These are phyloP conservation scores for Oryzias sinensis DNA, from an alignment of 2,797 vertebrate species.

Conservation along the genomic window DNA sequence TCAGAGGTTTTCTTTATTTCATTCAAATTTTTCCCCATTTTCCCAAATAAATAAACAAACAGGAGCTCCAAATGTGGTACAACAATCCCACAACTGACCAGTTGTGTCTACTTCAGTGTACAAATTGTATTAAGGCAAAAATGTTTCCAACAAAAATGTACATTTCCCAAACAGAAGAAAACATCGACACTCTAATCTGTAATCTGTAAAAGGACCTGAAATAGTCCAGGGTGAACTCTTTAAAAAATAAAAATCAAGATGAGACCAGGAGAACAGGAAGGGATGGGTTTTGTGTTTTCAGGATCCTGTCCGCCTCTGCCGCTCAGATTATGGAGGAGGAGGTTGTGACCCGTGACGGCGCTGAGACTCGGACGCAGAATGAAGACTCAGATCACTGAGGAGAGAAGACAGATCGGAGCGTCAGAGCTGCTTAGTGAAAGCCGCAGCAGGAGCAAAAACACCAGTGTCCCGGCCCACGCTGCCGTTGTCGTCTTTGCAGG, in stretches of 20 bases:
- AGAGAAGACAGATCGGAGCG: constrained; percentile 1
- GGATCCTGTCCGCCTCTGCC: too few relatives aligned
- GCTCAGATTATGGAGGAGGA: too few relatives aligned
- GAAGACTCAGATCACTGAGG: constrained; percentile 25
- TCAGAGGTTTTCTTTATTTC: too few relatives aligned
- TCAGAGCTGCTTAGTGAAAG: not conserved
- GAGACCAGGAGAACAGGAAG: too few relatives aligned
- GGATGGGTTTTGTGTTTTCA: too few relatives aligned
- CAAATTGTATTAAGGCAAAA: constrained; percentile 49
- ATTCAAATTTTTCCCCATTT: too few relatives aligned
- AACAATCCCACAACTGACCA: not conserved
- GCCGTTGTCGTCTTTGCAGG: constrained; percentile 53
- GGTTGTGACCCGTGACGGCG: not conserved
- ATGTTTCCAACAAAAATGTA: constrained; percentile 24
- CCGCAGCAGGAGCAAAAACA: not conserved
- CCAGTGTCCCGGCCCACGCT: too few relatives aligned
- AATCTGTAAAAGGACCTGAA: not conserved
- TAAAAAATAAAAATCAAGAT: constrained; percentile 4
- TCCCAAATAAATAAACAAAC: too few relatives aligned
- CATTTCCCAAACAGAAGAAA: constrained; percentile 9
- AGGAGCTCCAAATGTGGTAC: too few relatives aligned
- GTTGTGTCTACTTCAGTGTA: not conserved
- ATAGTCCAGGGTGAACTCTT: constrained; percentile 26
- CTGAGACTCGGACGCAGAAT: constrained; percentile 7
- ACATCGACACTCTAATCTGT: not conserved